Conservation (phyloP, 2,113 vertebrate genomes). For the Pygoscelis adeliae region DNA sequence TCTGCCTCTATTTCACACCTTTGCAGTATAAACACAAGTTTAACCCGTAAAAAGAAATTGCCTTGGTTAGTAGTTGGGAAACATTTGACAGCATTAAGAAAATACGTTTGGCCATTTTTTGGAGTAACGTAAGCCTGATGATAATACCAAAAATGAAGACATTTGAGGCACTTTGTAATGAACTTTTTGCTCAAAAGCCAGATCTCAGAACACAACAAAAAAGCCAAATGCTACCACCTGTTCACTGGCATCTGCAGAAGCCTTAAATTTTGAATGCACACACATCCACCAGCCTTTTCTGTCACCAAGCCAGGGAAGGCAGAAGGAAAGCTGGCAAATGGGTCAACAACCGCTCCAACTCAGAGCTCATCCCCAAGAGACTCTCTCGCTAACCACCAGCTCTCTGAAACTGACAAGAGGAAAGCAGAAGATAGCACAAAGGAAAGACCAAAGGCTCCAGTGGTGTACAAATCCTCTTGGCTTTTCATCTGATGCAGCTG, state of each 20-base stretch:
- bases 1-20: background rate
- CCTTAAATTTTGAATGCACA: background rate
- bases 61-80: background rate
- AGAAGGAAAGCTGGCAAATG: background rate
- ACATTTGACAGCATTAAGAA: background rate
- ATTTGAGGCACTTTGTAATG: background rate
- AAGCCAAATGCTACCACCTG: background rate
- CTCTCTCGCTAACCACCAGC: background rate
- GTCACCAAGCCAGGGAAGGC: background rate
- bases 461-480: background rate
- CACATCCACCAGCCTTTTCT: background rate
- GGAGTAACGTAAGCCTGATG: background rate
- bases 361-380: background rate
- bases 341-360: background rate
- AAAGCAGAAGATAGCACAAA: background rate
- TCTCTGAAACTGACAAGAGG: background rate
- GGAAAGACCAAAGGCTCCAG: background rate
- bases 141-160: background rate
- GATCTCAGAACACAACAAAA: background rate
- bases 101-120: background rate
- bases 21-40: background rate
- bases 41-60: background rate
- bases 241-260: background rate
- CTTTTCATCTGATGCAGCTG: background rate
- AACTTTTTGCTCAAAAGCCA: background rate